These are phyloP conservation scores for Abrostola tripartita DNA, from an alignment of 2,888 invertebrate genomes.

Conservation along the genomic window DNA sequence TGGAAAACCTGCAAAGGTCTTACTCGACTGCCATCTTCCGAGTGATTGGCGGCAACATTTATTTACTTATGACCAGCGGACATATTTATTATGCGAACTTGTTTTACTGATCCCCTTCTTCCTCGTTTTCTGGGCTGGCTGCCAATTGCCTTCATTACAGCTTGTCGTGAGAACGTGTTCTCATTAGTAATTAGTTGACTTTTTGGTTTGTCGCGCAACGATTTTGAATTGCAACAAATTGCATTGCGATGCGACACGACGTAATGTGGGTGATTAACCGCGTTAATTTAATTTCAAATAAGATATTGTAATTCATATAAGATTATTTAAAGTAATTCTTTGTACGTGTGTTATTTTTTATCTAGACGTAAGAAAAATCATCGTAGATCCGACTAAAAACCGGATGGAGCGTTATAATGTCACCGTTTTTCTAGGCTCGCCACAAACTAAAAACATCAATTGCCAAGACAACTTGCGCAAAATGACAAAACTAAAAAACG, in stretches of 20 bases:
- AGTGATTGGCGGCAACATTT: slow-evolving; percentile 42
- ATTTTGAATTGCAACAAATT: too few relatives aligned
- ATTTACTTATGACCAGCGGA: slow-evolving; percentile 32
- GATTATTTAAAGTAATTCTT: too few relatives aligned
- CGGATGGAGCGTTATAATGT: background rate
- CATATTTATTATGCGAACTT: slow-evolving; percentile 47
- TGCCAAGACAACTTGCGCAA: background rate
- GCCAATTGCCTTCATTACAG: slow-evolving; percentile 18
- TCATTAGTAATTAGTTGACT: background rate
- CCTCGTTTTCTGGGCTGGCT: slow-evolving; percentile 30
- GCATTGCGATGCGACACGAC: too few relatives aligned
- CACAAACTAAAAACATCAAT: slow-evolving; percentile 2
- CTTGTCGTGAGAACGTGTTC: slow-evolving; percentile 6
- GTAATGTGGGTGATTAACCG: too few relatives aligned
- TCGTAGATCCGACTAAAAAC: background rate
- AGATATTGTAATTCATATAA: too few relatives aligned
- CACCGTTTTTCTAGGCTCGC: background rate
- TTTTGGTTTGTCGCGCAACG: background rate
- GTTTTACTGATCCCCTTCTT: slow-evolving; percentile 36
- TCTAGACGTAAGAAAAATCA: too few relatives aligned
- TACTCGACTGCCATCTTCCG: slow-evolving; percentile 39
- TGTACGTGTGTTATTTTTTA: too few relatives aligned
- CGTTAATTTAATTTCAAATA: too few relatives aligned
- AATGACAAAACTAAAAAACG: slow-evolving; percentile 4
- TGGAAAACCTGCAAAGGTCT: slow-evolving; percentile 42